Evolutionary conservation across 2,888 invertebrate species (phyloP).

Genomic region (Epinotia demarniana): DNA sequence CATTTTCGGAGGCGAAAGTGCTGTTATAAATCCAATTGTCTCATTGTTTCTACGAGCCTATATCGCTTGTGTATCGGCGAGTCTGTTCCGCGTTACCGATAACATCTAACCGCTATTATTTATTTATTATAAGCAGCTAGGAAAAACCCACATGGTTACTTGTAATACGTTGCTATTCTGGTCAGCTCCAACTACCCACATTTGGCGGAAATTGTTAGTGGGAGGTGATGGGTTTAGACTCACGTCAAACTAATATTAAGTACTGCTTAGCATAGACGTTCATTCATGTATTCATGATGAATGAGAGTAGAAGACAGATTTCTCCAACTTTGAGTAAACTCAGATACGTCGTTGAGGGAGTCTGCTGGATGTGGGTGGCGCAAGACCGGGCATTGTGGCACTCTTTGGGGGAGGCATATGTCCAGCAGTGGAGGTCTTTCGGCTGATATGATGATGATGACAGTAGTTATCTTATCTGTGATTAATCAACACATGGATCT

Average conservation of each 20-base stretch:
- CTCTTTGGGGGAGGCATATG: too few species aligned
- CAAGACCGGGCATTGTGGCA: too few species aligned
- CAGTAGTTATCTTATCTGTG: background rate
- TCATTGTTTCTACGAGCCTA: slow-evolving; percentile 54
- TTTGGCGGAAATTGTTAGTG: slow-evolving; percentile 1
- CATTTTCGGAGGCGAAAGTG: slow-evolving; percentile 75
- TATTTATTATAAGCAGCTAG: slow-evolving; percentile 7
- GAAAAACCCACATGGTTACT: slow-evolving; percentile 29
- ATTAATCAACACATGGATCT: background rate
- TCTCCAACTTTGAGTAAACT: background rate
- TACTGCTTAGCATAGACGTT: background rate
- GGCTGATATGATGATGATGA: too few species aligned
- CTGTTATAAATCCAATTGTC: slow-evolving; percentile 70
- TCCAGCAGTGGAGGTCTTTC: too few species aligned
- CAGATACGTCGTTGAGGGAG: background rate
- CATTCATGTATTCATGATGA: background rate
- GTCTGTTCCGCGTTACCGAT: slow-evolving; percentile 40
- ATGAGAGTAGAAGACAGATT: background rate
- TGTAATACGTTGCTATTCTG: background rate
- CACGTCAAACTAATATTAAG: background rate
- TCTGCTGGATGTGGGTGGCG: too few species aligned
- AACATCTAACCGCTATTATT: slow-evolving; percentile 38
- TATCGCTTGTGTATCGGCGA: slow-evolving; percentile 42
- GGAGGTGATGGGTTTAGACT: background rate
- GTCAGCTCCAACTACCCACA: slow-evolving; percentile 1